Percentiles rank a stretch among this genome's conserved stretches.
Evolutionary conservation across 1,140 invertebrate species (phyloP).

Genomic region (Stratiolaelaps scimitus): DNA sequence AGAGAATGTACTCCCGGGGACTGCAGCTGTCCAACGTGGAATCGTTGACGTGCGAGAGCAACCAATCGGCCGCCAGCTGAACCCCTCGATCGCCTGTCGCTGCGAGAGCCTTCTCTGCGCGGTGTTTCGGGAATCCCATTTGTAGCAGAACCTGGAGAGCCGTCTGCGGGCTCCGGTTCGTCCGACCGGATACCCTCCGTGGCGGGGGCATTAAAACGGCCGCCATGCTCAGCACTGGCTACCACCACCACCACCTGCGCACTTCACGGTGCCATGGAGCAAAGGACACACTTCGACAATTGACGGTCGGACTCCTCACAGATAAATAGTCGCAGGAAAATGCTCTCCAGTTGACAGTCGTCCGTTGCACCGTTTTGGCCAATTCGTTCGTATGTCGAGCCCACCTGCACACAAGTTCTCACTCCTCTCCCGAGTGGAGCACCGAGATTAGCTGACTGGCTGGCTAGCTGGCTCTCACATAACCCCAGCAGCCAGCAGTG

Average conservation of each 20-base stretch:
- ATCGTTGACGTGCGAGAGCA: constrained; percentile 74
- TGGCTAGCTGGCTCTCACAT: too few species aligned
- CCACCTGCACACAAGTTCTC: too few species aligned
- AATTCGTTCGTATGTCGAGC: too few species aligned
- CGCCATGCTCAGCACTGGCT: constrained; percentile 42
- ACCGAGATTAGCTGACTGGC: too few species aligned
- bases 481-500: too few species aligned
- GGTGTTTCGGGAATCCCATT: constrained; percentile 70
- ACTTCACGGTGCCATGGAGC: background rate
- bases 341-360: too few species aligned
- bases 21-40: constrained; percentile 56
- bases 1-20: constrained; percentile 68
- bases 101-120: constrained; percentile 75
- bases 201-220: constrained; percentile 53
- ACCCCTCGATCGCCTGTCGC: constrained; percentile 71
- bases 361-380: too few species aligned
- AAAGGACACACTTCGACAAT: too few species aligned
- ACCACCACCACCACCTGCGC: constrained; percentile 20
- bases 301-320: too few species aligned
- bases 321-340: too few species aligned
- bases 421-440: too few species aligned
- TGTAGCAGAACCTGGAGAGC: constrained; percentile 65
- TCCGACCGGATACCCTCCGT: constrained; percentile 46
- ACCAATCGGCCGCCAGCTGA: constrained; percentile 70
- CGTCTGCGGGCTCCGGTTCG: constrained; percentile 56